Evolutionary conservation across 1,140 invertebrate genomes (phyloP).

Genomic region (Rhopalosiphum padi): DNA sequence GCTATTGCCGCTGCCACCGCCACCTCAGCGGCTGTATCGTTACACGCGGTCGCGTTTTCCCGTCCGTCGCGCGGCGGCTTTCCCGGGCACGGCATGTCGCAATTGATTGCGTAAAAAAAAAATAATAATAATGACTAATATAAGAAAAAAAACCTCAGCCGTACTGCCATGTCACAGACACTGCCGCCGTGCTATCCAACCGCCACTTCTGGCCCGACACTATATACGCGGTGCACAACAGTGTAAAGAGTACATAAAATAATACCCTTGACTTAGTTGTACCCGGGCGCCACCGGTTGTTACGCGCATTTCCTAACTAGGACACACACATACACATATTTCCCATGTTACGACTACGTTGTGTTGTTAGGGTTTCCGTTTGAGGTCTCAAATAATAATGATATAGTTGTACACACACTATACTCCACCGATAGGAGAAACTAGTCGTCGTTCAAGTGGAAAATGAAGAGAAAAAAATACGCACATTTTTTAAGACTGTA

Average conservation of each 20-base stretch:
- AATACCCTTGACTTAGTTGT: conserved; percentile 54
- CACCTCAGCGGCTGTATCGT: background rate
- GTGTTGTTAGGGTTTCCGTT: conserved; percentile 32
- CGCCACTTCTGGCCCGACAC: background rate
- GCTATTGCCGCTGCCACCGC: background rate
- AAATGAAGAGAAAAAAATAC: background rate
- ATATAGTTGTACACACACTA: background rate
- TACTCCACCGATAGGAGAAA: background rate
- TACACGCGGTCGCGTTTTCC: conserved; percentile 53
- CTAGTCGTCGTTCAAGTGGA: conserved; percentile 7
- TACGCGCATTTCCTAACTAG: conserved; percentile 55
- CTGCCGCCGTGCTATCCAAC: background rate
- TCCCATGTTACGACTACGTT: background rate
- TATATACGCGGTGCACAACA: background rate
- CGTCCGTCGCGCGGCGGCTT: conserved; percentile 48
- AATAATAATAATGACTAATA: conserved; percentile 21
- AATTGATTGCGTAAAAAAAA: conserved; percentile 41
- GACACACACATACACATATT: conserved; percentile 14
- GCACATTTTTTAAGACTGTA: background rate
- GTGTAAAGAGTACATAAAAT: background rate
- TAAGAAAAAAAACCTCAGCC: conserved; percentile 15
- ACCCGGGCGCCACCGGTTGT: conserved; percentile 48
- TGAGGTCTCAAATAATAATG: conserved; percentile 7
- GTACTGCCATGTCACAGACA: background rate
- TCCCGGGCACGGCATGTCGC: conserved; percentile 45